phyloP scores from a whole-genome alignment of 1,140 invertebrate species.

The Saccostrea cuccullata region DNA sequence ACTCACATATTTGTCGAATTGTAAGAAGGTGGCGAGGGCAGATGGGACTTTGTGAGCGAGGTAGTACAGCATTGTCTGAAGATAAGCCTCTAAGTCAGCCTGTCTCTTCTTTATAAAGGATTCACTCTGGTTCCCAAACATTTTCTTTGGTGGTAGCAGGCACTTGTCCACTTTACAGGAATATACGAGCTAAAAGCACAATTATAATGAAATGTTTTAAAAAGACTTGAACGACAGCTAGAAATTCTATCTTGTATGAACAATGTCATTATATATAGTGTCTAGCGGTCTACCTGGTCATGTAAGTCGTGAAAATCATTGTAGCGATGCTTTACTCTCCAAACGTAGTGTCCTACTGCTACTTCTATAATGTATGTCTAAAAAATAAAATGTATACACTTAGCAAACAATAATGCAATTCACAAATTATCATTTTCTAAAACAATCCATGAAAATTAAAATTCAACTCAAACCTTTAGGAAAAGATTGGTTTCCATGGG shows the following conservation, averaged over 20 bases:
- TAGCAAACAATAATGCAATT: too few relatives aligned
- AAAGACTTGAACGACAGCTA: neutral
- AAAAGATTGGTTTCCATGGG: too few relatives aligned
- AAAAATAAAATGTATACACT: conserved; percentile 29
- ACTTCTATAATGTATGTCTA: conserved; percentile 84
- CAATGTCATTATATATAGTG: neutral
- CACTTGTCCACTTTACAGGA: conserved; percentile 82
- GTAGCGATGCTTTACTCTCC: conserved; percentile 91
- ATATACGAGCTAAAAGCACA: conserved; percentile 69
- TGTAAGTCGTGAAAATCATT: conserved; percentile 93
- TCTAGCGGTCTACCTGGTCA: conserved; percentile 82
- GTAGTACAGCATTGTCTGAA: conserved; percentile 82
- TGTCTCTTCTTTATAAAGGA: conserved; percentile 91
- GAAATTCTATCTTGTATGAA: neutral
- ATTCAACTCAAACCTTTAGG: too few relatives aligned
- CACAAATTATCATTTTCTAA: too few relatives aligned
- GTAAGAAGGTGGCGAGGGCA: conserved; percentile 74
- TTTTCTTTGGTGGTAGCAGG: conserved; percentile 93
- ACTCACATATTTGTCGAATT: conserved; percentile 79
- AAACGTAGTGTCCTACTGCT: conserved; percentile 85
- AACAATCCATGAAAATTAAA: too few relatives aligned
- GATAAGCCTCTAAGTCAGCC: conserved; percentile 88
- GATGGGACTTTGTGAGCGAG: conserved; percentile 71
- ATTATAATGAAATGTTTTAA: neutral
- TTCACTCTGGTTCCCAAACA: conserved; percentile 88